Percentiles rank a stretch among this genome's conserved stretches.
Evolutionary conservation across 2,797 vertebrate genomes (phyloP).

Genomic region (Delichon dasypus): DNA sequence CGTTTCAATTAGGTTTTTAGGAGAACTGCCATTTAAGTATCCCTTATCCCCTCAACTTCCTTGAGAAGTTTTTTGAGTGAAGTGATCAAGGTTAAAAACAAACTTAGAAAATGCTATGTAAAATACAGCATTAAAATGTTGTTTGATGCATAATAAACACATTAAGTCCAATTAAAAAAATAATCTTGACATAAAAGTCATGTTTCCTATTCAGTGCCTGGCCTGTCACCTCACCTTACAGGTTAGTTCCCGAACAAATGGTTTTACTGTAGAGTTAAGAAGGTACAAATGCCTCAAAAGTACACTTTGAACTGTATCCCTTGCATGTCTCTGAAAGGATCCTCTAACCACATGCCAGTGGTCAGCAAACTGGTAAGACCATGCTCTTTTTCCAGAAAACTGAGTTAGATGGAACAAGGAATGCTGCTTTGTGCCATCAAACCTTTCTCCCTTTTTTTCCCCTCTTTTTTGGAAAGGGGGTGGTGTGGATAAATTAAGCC

Average conservation of each 20-base stretch:
- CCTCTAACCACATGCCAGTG: background rate
- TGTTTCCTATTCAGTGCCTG: background rate
- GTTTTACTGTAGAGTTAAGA: background rate
- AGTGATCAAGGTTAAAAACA: background rate
- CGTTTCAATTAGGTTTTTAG: constrained; percentile 18
- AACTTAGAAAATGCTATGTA: rapidly evolving
- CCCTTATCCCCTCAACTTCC: background rate
- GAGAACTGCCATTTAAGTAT: background rate
- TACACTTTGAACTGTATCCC: background rate
- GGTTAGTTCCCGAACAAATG: background rate
- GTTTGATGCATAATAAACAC: background rate
- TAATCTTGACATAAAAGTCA: background rate
- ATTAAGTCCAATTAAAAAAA: background rate
- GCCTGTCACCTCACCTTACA: background rate
- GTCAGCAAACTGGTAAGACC: constrained; percentile 44
- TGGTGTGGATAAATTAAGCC: constrained; percentile 64
- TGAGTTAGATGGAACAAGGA: constrained; percentile 39
- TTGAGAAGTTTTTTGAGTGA: background rate
- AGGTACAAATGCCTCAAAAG: background rate
- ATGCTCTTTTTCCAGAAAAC: background rate
- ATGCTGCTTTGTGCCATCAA: constrained; percentile 60
- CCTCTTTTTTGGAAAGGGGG: background rate
- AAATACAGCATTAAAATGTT: background rate
- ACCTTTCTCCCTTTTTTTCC: constrained; percentile 15
- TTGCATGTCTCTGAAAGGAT: constrained; percentile 21